Evolutionary conservation across 2,113 vertebrate genomes (phyloP).

Genomic region (Dolichotis patagonum): DNA sequence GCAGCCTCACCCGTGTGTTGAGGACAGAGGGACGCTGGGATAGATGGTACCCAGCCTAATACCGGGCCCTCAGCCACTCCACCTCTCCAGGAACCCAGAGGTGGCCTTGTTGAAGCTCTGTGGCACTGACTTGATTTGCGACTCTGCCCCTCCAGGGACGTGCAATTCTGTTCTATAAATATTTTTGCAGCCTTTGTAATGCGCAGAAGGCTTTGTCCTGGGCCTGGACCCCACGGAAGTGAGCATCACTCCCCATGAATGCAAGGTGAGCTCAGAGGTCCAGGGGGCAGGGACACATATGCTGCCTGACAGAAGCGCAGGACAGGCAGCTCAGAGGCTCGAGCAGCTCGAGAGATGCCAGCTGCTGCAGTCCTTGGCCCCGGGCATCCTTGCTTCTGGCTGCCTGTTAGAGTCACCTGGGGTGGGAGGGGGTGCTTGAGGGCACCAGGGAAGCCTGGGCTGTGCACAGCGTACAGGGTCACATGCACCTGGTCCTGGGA

Average conservation of each 20-base stretch:
- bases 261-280: not conserved
- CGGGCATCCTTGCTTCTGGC: not conserved
- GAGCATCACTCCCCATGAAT: not conserved
- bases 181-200: not conserved
- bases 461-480: not conserved
- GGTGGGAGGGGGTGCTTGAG: not conserved
- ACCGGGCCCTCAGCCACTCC: not conserved
- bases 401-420: not conserved
- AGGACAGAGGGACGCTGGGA: not conserved
- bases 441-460: not conserved
- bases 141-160: not conserved
- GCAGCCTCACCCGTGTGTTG: not conserved
- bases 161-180: not conserved
- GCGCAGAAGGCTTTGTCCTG: not conserved
- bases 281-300: not conserved
- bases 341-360: not conserved
- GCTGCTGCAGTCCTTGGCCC: no score
- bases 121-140: not conserved
- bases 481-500: not conserved
- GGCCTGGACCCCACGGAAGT: not conserved
- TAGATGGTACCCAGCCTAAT: not conserved
- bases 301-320: not conserved
- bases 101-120: fast-evolving
- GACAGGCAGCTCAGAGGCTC: not conserved
- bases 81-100: not conserved